A percentile compares a stretch with the other conserved stretches of the same genome.
Conservation (phyloP, 2,797 vertebrate genomes). For the Chelon auratus region DNA sequence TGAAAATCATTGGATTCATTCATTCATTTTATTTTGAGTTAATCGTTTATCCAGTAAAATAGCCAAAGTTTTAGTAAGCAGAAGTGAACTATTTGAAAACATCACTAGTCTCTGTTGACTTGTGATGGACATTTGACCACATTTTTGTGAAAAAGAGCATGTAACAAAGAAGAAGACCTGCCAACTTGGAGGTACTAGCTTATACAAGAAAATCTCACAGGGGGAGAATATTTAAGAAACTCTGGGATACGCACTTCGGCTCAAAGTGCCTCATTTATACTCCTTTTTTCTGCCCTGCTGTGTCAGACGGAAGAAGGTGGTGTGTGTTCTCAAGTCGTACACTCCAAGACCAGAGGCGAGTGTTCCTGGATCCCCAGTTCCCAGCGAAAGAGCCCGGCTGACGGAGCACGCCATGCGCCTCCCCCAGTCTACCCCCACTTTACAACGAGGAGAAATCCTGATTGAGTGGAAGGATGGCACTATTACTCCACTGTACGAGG, state of each 20-base stretch:
- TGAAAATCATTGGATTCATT: neutral
- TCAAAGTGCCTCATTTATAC: neutral
- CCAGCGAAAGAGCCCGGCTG: conserved; percentile 75
- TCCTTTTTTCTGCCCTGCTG: neutral
- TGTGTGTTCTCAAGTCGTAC: conserved; percentile 87
- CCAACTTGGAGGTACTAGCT: neutral
- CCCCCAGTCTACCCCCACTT: conserved; percentile 78
- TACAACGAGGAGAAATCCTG: conserved; percentile 88
- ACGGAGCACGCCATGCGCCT: conserved; percentile 78
- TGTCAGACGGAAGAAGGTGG: conserved; percentile 85
- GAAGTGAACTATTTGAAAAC: neutral
- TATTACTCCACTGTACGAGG: conserved; percentile 88
- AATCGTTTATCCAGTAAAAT: conserved; percentile 4
- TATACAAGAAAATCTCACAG: neutral
- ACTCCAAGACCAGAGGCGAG: conserved; percentile 70
- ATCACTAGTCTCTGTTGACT: neutral
- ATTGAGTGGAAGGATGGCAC: conserved; percentile 92
- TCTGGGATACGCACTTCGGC: neutral
- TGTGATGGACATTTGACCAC: neutral
- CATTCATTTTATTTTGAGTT: neutral
- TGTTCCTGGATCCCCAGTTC: conserved; percentile 76
- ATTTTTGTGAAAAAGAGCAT: conserved; percentile 4
- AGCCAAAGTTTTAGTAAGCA: neutral
- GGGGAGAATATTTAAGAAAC: neutral
- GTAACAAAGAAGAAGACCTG: neutral